phyloP scores from a whole-genome alignment of 2,888 invertebrate genomes.

The Cyaniris semiargus region DNA sequence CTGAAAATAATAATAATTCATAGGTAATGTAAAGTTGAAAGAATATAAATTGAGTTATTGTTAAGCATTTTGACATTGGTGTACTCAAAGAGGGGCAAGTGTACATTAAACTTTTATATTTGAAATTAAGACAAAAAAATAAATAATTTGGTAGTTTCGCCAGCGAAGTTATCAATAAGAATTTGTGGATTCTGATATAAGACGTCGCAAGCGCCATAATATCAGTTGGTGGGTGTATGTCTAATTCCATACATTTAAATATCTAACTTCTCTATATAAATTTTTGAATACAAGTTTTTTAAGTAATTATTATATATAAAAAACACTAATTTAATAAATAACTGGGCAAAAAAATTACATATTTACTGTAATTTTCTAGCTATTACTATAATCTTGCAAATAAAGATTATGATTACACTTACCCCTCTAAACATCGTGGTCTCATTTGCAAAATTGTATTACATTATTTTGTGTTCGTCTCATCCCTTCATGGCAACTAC shows the following conservation, averaged over 20 bases:
- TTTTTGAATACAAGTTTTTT: no score
- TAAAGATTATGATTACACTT: background rate
- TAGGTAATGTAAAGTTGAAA: background rate
- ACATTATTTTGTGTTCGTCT: constrained; percentile 22
- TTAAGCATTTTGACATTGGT: constrained; percentile 23
- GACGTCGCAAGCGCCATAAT: no score
- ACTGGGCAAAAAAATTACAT: background rate
- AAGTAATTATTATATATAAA: no score
- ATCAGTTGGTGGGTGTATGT: no score
- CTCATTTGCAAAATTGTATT: constrained; percentile 25
- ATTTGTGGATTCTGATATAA: no score
- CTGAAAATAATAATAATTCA: background rate
- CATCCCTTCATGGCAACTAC: background rate
- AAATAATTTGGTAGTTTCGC: background rate
- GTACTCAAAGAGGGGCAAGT: background rate
- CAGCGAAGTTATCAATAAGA: background rate
- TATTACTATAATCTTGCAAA: no score
- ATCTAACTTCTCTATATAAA: background rate
- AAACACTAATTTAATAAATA: no score
- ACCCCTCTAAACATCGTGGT: constrained; percentile 14
- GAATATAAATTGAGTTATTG: background rate
- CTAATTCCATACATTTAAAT: background rate
- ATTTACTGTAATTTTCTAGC: no score
- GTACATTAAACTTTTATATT: background rate
- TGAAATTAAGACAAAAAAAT: no score